Evolutionary conservation across 1,140 invertebrate genomes (phyloP), one percentile per base, ranked within the genome.

Genomic region (Leptonema lineaticorne): DNA sequence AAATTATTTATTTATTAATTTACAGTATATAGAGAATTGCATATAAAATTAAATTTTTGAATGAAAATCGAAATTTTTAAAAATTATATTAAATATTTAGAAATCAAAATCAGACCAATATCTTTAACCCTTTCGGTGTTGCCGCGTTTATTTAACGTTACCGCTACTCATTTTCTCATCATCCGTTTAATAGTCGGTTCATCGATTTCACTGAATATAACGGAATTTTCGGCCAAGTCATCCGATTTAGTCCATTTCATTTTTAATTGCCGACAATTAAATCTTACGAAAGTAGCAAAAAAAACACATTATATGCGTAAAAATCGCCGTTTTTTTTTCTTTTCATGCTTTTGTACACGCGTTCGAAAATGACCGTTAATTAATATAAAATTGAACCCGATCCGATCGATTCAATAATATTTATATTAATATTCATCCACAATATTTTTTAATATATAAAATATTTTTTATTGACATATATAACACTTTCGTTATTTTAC

Each of bases 181-280:
- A 26, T 24, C 7, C 20, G 50, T 53, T 53, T 14, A 24, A 7
- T 50, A 16, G 22, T 53, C 50, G 50, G 50, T 53, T 53, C 50
- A 53, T 22, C 50, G 50, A 53, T 53, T 53, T 53, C 50, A 53
- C 50, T 24, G 50, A 53, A 53, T 53, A 20, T 53, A 53, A 53
- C 50, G 50, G 50, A 53, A 11, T 41, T 3, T 16, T 14, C 37
- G n/a, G n/a, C n/a, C n/a, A n/a, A n/a, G n/a, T 14, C 37, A 16
- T 41, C 37, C 11, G 37, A 41, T 41, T 41, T 41, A 41, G 37
- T 41, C 37, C 37, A 9, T 26, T 53, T 24, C 22, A 24, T 53
- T 53, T 53, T 53, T 53, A 53, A 53, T 53, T 53, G 50, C 50
- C 24, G 50, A 20, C 50, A 53, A 53, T 53, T 53, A 53, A 53